Evolutionary conservation across 2,113 vertebrate genomes (phyloP).

Genomic region (Erinaceus europaeus): DNA sequence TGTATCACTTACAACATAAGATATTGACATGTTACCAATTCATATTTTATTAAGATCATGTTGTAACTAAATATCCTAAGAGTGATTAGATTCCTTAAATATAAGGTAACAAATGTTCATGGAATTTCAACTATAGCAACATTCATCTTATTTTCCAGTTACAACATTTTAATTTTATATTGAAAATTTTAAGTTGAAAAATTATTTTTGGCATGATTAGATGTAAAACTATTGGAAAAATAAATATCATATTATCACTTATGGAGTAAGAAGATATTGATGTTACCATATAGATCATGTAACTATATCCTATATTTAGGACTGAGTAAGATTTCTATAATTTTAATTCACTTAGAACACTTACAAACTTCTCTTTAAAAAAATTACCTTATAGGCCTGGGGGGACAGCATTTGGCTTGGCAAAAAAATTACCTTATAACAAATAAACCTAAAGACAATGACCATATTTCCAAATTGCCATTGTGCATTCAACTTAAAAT

Average conservation of each 20-base stretch:
- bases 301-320: not conserved
- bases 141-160: not conserved
- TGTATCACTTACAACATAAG: not conserved
- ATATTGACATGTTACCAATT: not conserved
- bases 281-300: not conserved
- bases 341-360: not conserved
- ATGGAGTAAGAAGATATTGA: not conserved
- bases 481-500: not conserved
- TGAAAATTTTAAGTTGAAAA: not conserved
- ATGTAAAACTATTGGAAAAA: not conserved
- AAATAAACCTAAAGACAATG: not conserved
- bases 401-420: no score
- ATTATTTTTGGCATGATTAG: not conserved
- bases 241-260: constrained; percentile 7
- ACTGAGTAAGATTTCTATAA: constrained; percentile 14
- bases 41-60: not conserved
- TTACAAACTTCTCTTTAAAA: not conserved
- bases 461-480: not conserved
- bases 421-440: not conserved
- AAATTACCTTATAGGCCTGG: not conserved
- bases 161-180: not conserved
- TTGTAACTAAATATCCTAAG: not conserved
- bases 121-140: not conserved
- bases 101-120: not conserved
- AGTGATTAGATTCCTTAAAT: no score